These are phyloP conservation scores for Myotis myotis DNA, from an alignment of 2,797 vertebrate genomes.

Conservation along the genomic window DNA sequence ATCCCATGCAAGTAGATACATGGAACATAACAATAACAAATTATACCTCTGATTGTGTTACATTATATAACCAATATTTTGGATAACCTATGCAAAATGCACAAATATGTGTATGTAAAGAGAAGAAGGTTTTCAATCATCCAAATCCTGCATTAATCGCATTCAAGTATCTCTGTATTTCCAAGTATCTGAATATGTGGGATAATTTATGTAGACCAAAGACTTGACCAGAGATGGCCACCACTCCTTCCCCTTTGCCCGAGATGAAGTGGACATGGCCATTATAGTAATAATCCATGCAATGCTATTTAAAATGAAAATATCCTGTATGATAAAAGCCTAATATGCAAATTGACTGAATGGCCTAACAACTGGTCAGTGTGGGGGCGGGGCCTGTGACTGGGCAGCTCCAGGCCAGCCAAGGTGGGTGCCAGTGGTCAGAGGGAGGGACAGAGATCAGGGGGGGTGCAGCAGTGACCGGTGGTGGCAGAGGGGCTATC, in stretches of 20 bases:
- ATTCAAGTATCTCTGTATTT: background rate
- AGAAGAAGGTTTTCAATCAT: background rate
- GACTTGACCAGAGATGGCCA: background rate
- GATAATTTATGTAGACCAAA: background rate
- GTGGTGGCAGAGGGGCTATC: too few relatives aligned
- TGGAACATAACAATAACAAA: background rate
- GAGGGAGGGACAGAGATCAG: too few relatives aligned
- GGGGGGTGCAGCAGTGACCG: too few relatives aligned
- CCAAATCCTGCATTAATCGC: background rate
- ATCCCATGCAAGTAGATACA: background rate
- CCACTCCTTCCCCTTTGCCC: background rate
- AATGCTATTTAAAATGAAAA: background rate
- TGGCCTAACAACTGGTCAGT: too few relatives aligned
- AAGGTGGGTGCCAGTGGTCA: too few relatives aligned
- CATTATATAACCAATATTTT: background rate
- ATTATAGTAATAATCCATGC: background rate
- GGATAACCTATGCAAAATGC: background rate
- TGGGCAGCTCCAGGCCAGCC: too few relatives aligned
- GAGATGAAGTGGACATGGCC: background rate
- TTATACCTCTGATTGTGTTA: background rate
- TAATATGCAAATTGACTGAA: too few relatives aligned
- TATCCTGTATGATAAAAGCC: background rate
- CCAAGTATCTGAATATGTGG: background rate
- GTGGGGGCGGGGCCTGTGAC: fast-evolving
- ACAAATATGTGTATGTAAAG: background rate